phyloP scores from a whole-genome alignment of 2,888 invertebrate genomes.

The Carcina quercana region DNA sequence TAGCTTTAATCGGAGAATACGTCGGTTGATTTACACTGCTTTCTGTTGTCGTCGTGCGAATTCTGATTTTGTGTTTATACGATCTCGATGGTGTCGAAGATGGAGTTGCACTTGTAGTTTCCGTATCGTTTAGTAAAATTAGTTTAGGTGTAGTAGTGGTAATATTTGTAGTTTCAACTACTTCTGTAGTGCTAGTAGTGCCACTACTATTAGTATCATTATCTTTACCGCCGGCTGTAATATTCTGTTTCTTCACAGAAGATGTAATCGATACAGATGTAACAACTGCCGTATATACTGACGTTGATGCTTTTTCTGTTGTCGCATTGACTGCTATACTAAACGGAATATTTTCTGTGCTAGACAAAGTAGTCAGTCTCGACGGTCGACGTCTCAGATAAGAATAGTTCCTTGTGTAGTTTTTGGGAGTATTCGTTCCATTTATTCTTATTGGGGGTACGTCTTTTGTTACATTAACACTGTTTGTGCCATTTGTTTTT shows the following conservation, averaged over 20 bases:
- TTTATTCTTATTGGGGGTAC: constrained; percentile 21
- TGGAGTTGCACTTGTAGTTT: constrained; percentile 25
- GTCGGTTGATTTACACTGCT: constrained; percentile 31
- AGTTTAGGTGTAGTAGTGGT: constrained; percentile 28
- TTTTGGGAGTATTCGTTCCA: constrained; percentile 35
- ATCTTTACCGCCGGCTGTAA: constrained; percentile 46
- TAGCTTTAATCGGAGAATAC: constrained; percentile 28
- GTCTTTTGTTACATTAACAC: constrained; percentile 25
- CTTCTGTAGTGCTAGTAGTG: no score
- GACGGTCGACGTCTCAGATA: constrained; percentile 52
- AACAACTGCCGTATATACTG: constrained; percentile 68
- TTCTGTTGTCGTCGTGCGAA: constrained; percentile 57
- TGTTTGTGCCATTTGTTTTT: constrained; percentile 25
- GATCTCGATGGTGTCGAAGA: constrained; percentile 24
- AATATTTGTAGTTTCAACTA: constrained; percentile 23
- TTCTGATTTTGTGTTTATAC: constrained; percentile 52
- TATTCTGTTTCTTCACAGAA: constrained; percentile 64
- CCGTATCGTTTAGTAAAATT: constrained; percentile 33
- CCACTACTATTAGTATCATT: constrained; percentile 37
- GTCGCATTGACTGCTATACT: constrained; percentile 37
- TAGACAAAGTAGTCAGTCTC: constrained; percentile 37
- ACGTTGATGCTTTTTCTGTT: constrained; percentile 60
- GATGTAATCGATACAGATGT: constrained; percentile 71
- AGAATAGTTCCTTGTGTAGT: constrained; percentile 51
- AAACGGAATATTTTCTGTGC: constrained; percentile 37